Base-by-base conservation (phyloP, 2,113 vertebrate species). In the Bufo bufo region DNA sequence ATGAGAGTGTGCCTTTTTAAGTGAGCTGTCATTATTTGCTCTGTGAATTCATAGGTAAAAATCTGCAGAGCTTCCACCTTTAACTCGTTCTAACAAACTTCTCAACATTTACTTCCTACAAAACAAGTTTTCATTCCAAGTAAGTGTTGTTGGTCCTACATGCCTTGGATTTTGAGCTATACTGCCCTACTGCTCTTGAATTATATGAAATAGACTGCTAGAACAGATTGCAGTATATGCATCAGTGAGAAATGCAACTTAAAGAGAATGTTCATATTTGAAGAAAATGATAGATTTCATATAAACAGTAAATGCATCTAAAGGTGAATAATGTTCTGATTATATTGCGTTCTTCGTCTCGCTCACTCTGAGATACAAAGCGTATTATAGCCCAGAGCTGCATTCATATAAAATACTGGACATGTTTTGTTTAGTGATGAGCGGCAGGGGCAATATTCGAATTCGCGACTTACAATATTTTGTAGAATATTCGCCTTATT, bases 1-100 rank as follows among this genome's bases (percentile, higher is more conserved):
- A 86, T 52, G 61, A 86, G 74, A 52, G n/a, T 17, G 58, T 61
- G 49, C 49, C 85, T 78, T 78, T 33, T 79, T 20, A 86, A 52
- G 72, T 50, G 19, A 23, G 75, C 74, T 86, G 74, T 54, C 75
- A 79, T 19, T 78, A 17, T 86, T 78, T 86, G 85, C 19, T 86
- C 45, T 56, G 45, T 13, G 45, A 43, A 33, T 49, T 77, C 20
- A 78, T 47, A 78, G 85, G 56, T 52, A n/a, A 66, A 49, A n/a
- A 78, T 17, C 75, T 80, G 85, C 8, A 3, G 43, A 16, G 3
- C 49, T 23, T 65, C 50, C n/a, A 4, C 16, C 14, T 54, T 79
- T 79, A 86, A 66, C 14, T 54, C 54, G 43, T 56, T 47, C 71
- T 6, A 49, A 2, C 23, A 33, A 33, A 33, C 33, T 33, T 33